Evolutionary conservation across 2,888 invertebrate species (phyloP).

Genomic region (Habroteleia sp.): DNA sequence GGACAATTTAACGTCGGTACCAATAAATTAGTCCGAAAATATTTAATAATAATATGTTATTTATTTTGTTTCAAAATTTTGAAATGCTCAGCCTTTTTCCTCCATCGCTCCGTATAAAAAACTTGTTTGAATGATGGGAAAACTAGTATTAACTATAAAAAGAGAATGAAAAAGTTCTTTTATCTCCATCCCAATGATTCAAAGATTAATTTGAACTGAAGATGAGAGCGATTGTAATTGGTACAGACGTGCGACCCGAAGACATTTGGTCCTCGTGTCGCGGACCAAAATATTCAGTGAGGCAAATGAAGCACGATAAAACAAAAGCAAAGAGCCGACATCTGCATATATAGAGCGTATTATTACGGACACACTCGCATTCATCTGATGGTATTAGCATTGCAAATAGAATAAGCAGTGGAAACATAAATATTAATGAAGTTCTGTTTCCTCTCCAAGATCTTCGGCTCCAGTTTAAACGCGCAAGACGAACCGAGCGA

Average conservation of each 20-base stretch:
- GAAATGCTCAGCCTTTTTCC: too few relatives aligned
- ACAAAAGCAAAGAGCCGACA: constrained; percentile 64
- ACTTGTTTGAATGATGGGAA: too few relatives aligned
- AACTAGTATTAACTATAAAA: too few relatives aligned
- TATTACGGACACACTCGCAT: constrained; percentile 69
- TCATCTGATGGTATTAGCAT: constrained; percentile 72
- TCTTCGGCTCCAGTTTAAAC: constrained; percentile 66
- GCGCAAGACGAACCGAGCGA: constrained; percentile 50
- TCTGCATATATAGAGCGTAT: constrained; percentile 68
- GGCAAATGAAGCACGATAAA: constrained; percentile 65
- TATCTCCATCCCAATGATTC: too few relatives aligned
- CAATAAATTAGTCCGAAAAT: too few relatives aligned
- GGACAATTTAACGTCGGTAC: too few relatives aligned
- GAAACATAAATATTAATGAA: constrained; percentile 76
- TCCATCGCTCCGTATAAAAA: too few relatives aligned
- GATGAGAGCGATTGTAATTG: constrained; percentile 9
- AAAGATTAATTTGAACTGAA: neutral
- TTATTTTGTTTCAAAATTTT: too few relatives aligned
- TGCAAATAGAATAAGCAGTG: constrained; percentile 76
- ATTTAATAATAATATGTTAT: too few relatives aligned
- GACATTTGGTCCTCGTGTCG: constrained; percentile 31
- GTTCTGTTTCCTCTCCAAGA: constrained; percentile 72
- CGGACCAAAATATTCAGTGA: constrained; percentile 58
- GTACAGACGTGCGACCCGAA: constrained; percentile 3
- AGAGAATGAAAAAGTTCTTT: too few relatives aligned